These are phyloP conservation scores for Micromussa lordhowensis DNA, from an alignment of 92 coral and sea anemone genomes.

Conservation along the genomic window DNA sequence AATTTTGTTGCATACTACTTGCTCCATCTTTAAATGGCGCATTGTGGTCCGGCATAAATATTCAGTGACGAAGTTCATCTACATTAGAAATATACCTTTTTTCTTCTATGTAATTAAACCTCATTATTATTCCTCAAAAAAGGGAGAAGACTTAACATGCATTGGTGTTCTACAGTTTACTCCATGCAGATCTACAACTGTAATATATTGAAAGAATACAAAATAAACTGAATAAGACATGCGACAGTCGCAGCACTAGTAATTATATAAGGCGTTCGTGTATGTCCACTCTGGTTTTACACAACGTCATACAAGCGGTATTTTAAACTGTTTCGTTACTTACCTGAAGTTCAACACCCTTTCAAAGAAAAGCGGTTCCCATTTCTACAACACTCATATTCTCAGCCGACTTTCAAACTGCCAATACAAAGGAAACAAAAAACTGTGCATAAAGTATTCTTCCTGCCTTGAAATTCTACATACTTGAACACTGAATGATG, in stretches of 20 bases:
- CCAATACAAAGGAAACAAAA: too few species aligned
- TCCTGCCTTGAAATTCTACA: too few species aligned
- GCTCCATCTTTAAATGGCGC: background rate
- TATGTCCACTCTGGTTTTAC: background rate
- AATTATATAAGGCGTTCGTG: too few species aligned
- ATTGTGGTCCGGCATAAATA: background rate
- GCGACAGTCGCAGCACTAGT: background rate
- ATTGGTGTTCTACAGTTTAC: background rate
- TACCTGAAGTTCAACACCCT: background rate
- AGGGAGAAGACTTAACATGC: background rate
- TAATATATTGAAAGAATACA: background rate
- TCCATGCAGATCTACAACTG: background rate
- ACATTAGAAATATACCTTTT: background rate
- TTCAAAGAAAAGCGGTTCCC: background rate
- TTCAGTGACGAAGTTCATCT: too few species aligned
- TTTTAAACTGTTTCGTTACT: background rate
- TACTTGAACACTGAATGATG: too few species aligned
- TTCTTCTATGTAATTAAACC: background rate
- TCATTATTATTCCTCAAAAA: background rate
- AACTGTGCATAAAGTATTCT: too few species aligned
- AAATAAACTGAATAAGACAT: background rate
- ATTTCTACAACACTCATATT: background rate
- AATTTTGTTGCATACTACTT: background rate
- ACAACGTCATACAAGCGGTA: background rate
- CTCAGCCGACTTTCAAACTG: background rate